A percentile compares a stretch with the other conserved stretches of the same genome.
Conservation (phyloP, 2,113 vertebrate species). For the Takifugu bimaculatus region DNA sequence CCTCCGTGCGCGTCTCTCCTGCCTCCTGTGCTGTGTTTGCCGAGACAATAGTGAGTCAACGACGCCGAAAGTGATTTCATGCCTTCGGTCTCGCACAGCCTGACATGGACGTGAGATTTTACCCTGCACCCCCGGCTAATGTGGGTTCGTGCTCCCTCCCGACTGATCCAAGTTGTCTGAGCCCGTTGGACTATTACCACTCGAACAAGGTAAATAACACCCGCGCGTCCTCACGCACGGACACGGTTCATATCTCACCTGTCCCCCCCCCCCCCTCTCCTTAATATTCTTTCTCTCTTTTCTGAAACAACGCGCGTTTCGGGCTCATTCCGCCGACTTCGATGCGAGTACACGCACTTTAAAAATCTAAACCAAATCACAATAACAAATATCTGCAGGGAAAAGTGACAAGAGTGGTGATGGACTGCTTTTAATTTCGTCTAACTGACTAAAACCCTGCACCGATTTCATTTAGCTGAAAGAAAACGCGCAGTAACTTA, state of each 20-base stretch:
- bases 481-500: slow-evolving; percentile 30
- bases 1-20: background rate
- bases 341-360: slow-evolving; percentile 1
- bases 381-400: slow-evolving; percentile 24
- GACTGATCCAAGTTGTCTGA: slow-evolving; percentile 85
- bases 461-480: background rate
- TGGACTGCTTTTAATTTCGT: slow-evolving; percentile 22
- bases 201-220: slow-evolving; percentile 85
- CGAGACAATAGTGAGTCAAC: slow-evolving; percentile 71
- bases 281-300: background rate
- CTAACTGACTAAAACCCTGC: background rate
- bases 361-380: no score
- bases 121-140: slow-evolving; percentile 86
- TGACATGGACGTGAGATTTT: slow-evolving; percentile 90
- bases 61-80: slow-evolving; percentile 76
- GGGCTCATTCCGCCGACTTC: no score
- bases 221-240: background rate
- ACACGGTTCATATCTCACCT: slow-evolving; percentile 33
- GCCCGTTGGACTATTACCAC: slow-evolving; percentile 90
- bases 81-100: slow-evolving; percentile 71
- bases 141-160: slow-evolving; percentile 87
- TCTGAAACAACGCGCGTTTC: no score
- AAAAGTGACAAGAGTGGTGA: slow-evolving; percentile 33
- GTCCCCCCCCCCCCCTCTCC: slow-evolving; percentile 10
- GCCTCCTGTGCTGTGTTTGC: slow-evolving; percentile 39